Conservation (phyloP, 2,888 invertebrate species). For the Cordilura impudica region DNA sequence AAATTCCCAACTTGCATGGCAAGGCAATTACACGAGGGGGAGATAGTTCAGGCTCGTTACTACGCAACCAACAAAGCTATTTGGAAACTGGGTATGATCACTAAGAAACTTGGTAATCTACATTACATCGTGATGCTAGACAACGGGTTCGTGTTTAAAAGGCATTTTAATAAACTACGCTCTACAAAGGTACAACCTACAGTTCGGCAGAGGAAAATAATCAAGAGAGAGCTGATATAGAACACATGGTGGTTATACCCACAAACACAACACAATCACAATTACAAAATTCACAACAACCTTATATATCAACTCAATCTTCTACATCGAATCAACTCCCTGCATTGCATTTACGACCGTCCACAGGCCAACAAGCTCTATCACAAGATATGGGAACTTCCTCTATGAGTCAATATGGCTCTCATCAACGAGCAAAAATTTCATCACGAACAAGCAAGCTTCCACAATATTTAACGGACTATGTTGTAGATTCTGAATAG, state of each 20-base stretch:
- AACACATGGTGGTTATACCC: not conserved
- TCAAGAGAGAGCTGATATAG: not conserved
- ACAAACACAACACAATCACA: not conserved
- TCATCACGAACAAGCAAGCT: not conserved
- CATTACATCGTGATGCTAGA: slow-evolving; percentile 11
- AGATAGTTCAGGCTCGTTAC: slow-evolving; percentile 11
- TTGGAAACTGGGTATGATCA: slow-evolving; percentile 15
- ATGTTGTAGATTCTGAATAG: not conserved
- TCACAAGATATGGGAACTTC: not conserved
- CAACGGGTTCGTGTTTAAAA: slow-evolving; percentile 10
- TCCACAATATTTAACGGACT: not conserved
- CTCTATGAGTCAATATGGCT: not conserved
- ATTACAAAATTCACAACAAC: not conserved
- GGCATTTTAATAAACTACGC: slow-evolving; percentile 2
- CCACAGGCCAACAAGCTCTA: not conserved
- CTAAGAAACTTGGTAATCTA: not conserved
- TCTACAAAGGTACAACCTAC: not conserved
- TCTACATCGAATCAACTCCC: not conserved
- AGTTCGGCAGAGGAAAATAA: not conserved
- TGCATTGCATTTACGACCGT: not conserved
- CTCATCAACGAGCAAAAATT: not conserved
- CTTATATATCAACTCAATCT: not conserved
- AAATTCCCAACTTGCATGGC: not conserved
- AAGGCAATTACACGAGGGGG: slow-evolving; percentile 35
- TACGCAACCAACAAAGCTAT: slow-evolving; percentile 15